Evolutionary conservation across 1,140 invertebrate genomes (phyloP), one percentile per base, ranked within the genome.

Genomic region (Gonioctena quinquepunctata): DNA sequence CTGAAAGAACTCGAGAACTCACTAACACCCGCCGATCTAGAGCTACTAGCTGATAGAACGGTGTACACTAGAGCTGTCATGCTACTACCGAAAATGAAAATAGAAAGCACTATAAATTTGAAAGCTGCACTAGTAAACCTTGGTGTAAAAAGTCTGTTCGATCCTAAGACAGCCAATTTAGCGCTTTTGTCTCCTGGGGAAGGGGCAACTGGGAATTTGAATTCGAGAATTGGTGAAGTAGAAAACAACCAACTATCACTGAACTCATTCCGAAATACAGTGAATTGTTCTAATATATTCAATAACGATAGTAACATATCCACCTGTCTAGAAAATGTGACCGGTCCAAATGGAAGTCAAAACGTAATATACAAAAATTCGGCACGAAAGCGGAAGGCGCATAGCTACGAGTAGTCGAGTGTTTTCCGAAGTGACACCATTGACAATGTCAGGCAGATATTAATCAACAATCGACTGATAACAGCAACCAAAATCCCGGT

Each of bases 71-170:
- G 83, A 5, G 86, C 86, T n/a, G 79, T 90, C 2, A 76, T 91
- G 0, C 81, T 85, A 25, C 80, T 93, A 8, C 93, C 93, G 1
- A 88, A 87, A 73, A 90, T 94, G 87, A 88, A 88, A 71, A 76
- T 94, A 0, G 87, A 88, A 48, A 85, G 85, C 13, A 86, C 83
- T 0, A 73, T 89, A 1, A 83, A 86, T 49, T 79, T 94, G 16
- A 86, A 84, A 25, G 57, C 79, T 0, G 74, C 86, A 0, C 78
- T 93, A 0, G 64, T 82, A 18, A 73, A 78, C 3, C 76, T 93
- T 59, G 90, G 90, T 1, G 66, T 92, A 1, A 75, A 62, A 0
- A 65, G 64, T 50, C 77, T 93, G 3, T 93, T 94, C 75, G 78
- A 87, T 64, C 83, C 87, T 0, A n/a, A 21, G 0, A 71, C 78